These are phyloP conservation scores for Battus philenor DNA, from an alignment of 1,140 invertebrate species.

Conservation along the genomic window DNA sequence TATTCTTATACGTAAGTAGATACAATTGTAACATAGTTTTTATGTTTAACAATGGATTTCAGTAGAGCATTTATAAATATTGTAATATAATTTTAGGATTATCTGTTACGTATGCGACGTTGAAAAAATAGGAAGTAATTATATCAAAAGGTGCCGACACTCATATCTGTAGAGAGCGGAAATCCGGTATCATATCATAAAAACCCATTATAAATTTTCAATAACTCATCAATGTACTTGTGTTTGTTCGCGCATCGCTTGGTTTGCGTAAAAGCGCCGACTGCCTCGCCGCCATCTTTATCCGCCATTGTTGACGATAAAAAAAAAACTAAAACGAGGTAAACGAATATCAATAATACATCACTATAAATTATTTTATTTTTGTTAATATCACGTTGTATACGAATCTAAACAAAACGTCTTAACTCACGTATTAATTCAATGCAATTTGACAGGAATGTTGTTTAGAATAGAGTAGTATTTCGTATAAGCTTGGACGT, in stretches of 20 bases:
- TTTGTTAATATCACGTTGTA: conserved; percentile 15
- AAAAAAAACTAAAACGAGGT: conserved; percentile 40
- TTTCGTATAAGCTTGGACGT: conserved; percentile 20
- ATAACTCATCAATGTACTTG: conserved; percentile 28
- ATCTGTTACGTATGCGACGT: background rate
- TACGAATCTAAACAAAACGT: background rate
- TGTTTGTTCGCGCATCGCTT: conserved; percentile 44
- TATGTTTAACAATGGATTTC: too few relatives aligned
- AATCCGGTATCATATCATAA: conserved; percentile 57
- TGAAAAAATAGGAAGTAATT: conserved; percentile 39
- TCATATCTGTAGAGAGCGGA: conserved; percentile 44
- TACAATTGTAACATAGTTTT: too few relatives aligned
- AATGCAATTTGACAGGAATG: background rate
- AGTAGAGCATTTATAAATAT: too few relatives aligned
- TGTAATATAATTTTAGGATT: background rate
- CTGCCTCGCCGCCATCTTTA: conserved; percentile 28
- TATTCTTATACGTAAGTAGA: too few relatives aligned
- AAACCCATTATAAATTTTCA: conserved; percentile 40
- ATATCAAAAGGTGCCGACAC: conserved; percentile 31
- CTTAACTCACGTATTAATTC: background rate
- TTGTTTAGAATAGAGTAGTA: conserved; percentile 11
- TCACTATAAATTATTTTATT: conserved; percentile 26
- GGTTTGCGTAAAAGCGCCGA: conserved; percentile 51
- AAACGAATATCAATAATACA: conserved; percentile 39
- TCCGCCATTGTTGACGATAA: conserved; percentile 21